Base-by-base conservation (phyloP, 2,888 invertebrate species). In the Adineta ricciae region DNA sequence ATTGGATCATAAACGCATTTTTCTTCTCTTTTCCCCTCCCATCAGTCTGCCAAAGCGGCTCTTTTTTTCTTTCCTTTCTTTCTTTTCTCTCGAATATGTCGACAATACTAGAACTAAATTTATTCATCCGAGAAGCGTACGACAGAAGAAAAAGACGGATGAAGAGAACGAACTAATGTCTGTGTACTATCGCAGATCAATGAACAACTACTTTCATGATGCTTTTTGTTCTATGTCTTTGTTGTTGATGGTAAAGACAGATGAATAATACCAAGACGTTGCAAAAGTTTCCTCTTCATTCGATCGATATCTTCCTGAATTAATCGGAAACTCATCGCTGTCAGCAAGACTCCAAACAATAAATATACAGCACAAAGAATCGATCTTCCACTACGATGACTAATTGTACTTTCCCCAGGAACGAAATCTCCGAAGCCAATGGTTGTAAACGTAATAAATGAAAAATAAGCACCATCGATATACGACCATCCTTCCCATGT, bases 391-490 rank as follows among this genome's bases (percentile, higher is more conserved):
- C 46, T 56, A 72, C 85, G 83, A 72, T 84, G 50, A 19, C 54
- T 83, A 41, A 86, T 27, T 41, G 84, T 84, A 52, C 54, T 84
- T 41, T 86, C 82, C 36, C 86, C 86, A 0, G 86, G 86, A 9
- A 86, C 86, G 52, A 85, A 84, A 56, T 86, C 86, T 14, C 86
- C 86, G 56, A 86, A 86, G n/a, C 86, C 86, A 54, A 86, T 86
- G n/a, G 86, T 86, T 32, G 86, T 85, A 78, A 86, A 86, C 41
- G 86, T 86, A 46, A 86, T 86, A 78, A 86, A 86, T 83, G 86
- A 86, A 83, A 86, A 86, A 84, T 86, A 86, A 36, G 86, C 86
- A 41, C 86, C 84, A 64, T 84, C 86, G 41, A 86, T 49, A 54
- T 84, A 82, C n/a, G 64, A 56, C 86, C 86, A 86, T 24, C 85